Percentiles rank a stretch among this genome's conserved stretches.
phyloP scores from a whole-genome alignment of 2,113 vertebrate genomes.

The Chaetops frenatus region DNA sequence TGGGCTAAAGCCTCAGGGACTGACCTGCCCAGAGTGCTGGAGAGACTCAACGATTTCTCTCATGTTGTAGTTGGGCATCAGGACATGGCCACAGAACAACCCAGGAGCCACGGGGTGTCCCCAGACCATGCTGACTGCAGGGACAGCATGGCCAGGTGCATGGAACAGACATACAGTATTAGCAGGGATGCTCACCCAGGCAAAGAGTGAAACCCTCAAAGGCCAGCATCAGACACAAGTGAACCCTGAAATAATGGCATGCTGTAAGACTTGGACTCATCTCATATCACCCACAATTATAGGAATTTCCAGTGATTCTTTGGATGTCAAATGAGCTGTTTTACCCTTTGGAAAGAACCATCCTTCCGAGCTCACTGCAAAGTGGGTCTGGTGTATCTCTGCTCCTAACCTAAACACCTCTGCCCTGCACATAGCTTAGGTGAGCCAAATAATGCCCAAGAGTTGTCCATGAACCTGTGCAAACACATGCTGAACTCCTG shows the following conservation, averaged over 20 bases:
- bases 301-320: background rate
- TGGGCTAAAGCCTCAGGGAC: background rate
- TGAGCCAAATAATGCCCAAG: background rate
- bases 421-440: background rate
- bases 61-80: accelerated
- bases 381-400: background rate
- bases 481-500: background rate
- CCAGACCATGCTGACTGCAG: background rate
- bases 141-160: background rate
- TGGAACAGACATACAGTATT: background rate
- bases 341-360: background rate
- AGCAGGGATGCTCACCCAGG: background rate
- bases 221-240: background rate
- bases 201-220: background rate
- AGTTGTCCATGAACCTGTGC: background rate
- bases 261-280: background rate
- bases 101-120: background rate
- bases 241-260: background rate
- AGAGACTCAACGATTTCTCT: background rate
- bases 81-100: background rate
- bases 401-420: background rate
- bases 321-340: background rate
- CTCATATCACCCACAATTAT: background rate
- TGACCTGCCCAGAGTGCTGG: background rate
- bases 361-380: background rate